Percentiles rank a stretch among this genome's conserved stretches.
Conservation (phyloP, 2,888 invertebrate genomes). For the Leptogaster cylindrica region DNA sequence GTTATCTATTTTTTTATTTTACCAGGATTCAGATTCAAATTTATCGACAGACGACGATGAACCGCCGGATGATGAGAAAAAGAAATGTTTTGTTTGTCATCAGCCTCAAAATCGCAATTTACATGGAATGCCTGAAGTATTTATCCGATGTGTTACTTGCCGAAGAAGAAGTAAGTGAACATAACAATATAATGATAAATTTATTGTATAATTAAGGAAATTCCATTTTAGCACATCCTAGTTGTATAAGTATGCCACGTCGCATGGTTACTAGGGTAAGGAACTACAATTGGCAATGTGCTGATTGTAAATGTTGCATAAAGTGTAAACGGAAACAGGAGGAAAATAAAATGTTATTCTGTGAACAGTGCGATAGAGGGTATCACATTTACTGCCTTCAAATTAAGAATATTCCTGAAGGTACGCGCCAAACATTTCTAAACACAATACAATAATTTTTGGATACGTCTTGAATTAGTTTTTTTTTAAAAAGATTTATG, state of each 20-base stretch:
- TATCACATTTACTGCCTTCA: conserved; percentile 93
- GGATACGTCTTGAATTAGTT: too few species aligned
- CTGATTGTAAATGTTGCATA: conserved; percentile 89
- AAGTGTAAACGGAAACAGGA: conserved; percentile 81
- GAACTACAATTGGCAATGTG: conserved; percentile 91
- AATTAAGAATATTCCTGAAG: conserved; percentile 77
- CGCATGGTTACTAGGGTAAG: conserved; percentile 84
- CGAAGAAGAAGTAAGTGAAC: conserved; percentile 66
- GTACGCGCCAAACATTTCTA: conserved; percentile 59
- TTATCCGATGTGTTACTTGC: conserved; percentile 68
- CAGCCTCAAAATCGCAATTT: conserved; percentile 67
- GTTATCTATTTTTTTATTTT: conserved; percentile 12
- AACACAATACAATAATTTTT: neutral
- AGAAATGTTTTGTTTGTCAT: conserved; percentile 67
- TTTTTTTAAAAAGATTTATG: neutral
- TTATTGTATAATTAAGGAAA: neutral
- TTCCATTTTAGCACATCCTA: conserved; percentile 75
- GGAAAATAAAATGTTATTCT: conserved; percentile 92
- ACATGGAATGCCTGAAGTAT: conserved; percentile 67
- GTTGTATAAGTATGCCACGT: conserved; percentile 82
- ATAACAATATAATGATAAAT: neutral
- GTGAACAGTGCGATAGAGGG: conserved; percentile 93
- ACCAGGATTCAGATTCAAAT: conserved; percentile 49
- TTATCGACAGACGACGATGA: conserved; percentile 52
- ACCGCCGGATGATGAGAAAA: conserved; percentile 54